Base-by-base conservation (phyloP, 2,888 invertebrate species). In the Sabellastarte sp. region DNA sequence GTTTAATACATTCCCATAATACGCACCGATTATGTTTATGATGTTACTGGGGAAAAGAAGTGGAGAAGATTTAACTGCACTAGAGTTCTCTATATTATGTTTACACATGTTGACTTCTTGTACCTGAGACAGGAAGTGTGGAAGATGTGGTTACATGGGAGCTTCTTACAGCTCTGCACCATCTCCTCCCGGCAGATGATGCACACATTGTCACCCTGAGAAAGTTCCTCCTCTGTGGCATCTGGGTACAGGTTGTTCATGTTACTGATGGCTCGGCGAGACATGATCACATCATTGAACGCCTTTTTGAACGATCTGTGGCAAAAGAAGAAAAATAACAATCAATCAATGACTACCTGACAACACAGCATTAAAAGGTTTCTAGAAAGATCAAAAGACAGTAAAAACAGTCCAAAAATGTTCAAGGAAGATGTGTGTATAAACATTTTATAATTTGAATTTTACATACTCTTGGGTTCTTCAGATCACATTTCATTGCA, bases 131-230 rank as follows among this genome's bases (percentile, higher is more conserved):
- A 99, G 61, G 93, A 92, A 56, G 96, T 93, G 86, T 99, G 99
- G 87, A 99, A 99, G 78, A 99, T 98, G 85, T 99, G 99, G 84
- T 95, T 95, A 86, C 99, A 99, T 0, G 99, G 98, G 70, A 99
- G 86, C 82, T 97, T 98, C 86, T 99, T 99, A 51, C 96, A 80
- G 29, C 60, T 59, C 30, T 70, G 87, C 62, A 88, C 87, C 91
- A 92, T 92, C 81, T 92, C 91, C 83, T 92, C 91, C 24, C 97
- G 89, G 83, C 99, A 99, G 77, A 99, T 99, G 76, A 99, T 99
- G 85, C 99, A 99, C 63, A 98, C 97, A 83, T 96, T 96, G 85
- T 99, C 98, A 0, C 77, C 79, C 15, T 92, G 90, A 32, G 90
- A 90, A 28, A 98, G 86, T 84, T 98, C 97, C 74, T 93, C 95